phyloP scores from a whole-genome alignment of 2,797 vertebrate species.

The Microtus obscurus region DNA sequence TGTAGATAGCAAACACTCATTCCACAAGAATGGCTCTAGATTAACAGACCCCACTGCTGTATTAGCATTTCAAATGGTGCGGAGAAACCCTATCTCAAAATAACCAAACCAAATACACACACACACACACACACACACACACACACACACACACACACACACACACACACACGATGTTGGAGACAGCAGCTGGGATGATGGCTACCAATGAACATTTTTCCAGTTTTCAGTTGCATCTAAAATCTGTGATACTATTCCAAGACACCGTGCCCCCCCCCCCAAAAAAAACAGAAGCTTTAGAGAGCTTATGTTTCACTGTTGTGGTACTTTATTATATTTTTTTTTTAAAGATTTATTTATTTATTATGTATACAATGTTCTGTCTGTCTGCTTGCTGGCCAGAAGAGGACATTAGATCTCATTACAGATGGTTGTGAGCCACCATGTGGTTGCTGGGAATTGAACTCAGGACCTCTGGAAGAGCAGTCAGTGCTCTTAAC shows the following conservation, averaged over 20 bases:
- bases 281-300: neutral
- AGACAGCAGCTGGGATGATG: neutral
- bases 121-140: neutral
- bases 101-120: neutral
- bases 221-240: neutral
- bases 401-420: no score
- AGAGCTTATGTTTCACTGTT: neutral
- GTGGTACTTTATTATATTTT: neutral
- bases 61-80: conserved; percentile 67
- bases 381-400: no score
- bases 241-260: neutral
- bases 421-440: no score
- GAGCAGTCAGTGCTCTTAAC: no score
- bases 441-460: no score
- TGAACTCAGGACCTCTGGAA: no score
- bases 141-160: no score
- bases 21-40: conserved; percentile 12
- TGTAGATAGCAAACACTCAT: neutral
- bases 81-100: neutral
- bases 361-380: no score
- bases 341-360: no score
- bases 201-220: neutral
- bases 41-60: neutral
- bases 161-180: neutral
- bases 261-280: neutral